Evolutionary conservation across 2,113 vertebrate genomes (phyloP).

Genomic region (Carlito syrichta): DNA sequence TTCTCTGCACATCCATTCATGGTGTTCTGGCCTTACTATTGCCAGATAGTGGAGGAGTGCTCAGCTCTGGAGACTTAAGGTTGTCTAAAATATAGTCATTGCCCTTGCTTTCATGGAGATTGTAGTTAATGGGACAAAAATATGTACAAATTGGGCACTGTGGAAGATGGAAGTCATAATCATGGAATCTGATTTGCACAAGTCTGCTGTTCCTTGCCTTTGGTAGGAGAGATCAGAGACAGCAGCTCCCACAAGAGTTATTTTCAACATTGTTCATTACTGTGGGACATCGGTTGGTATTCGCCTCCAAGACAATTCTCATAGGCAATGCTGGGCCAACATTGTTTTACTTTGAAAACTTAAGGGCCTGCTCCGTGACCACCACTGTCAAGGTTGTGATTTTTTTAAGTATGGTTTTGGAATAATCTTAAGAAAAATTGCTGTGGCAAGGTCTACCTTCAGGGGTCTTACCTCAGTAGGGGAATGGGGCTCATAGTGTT

Average conservation of each 20-base stretch:
- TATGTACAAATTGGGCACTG: rapidly evolving
- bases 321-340: rapidly evolving
- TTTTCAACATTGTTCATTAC: rapidly evolving
- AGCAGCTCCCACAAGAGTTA: rapidly evolving
- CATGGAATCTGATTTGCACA: background rate
- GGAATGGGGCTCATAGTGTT: background rate
- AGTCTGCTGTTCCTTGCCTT: background rate
- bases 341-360: rapidly evolving
- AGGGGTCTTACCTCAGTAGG: background rate
- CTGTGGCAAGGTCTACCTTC: background rate
- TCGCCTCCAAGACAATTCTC: too few species aligned
- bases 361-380: background rate
- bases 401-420: background rate
- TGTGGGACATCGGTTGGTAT: rapidly evolving
- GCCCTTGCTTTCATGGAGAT: background rate
- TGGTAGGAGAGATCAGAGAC: background rate
- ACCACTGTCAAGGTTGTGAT: background rate
- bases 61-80: background rate
- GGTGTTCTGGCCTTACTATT: background rate
- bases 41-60: background rate
- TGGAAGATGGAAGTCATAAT: background rate
- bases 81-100: background rate
- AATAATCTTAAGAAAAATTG: background rate
- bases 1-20: rapidly evolving
- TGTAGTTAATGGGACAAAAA: background rate